A percentile compares a stretch with the other conserved stretches of the same genome.
These are phyloP conservation scores for Fulica atra DNA, from an alignment of 2,113 vertebrate species.

Conservation along the genomic window DNA sequence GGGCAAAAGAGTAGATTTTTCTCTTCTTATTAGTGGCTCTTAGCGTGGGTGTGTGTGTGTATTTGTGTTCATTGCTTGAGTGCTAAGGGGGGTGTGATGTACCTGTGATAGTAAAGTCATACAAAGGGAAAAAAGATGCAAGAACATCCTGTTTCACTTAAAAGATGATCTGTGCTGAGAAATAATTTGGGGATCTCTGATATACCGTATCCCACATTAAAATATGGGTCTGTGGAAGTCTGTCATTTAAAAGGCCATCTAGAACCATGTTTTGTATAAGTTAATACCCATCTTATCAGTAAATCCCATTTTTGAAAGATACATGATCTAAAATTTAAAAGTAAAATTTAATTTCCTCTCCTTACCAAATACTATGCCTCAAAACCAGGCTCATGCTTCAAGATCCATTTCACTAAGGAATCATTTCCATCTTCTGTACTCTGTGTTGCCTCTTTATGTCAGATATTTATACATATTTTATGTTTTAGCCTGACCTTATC, in stretches of 20 bases:
- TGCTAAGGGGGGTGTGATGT: not conserved
- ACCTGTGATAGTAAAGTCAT: not conserved
- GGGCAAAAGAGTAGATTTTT: not conserved
- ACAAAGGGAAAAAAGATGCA: not conserved
- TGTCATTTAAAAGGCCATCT: constrained; percentile 4
- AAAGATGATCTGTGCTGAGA: not conserved
- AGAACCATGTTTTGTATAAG: not conserved
- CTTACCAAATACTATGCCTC: not conserved
- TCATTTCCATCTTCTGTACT: constrained; percentile 12
- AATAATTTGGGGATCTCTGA: not conserved
- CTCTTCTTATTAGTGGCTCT: not conserved
- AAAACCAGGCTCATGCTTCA: not conserved
- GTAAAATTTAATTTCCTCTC: constrained; percentile 72
- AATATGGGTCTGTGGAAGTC: not conserved
- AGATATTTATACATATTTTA: constrained; percentile 9
- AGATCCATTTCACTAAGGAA: constrained; percentile 35
- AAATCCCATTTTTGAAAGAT: constrained; percentile 12
- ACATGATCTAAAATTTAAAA: constrained; percentile 60
- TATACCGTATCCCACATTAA: not conserved
- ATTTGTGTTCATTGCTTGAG: not conserved
- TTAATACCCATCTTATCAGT: constrained; percentile 10
- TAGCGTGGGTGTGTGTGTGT: rapidly evolving
- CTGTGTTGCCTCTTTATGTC: constrained; percentile 2
- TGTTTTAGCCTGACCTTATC: not conserved
- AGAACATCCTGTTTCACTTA: not conserved